A percentile compares a stretch with the other conserved stretches of the same genome.
Evolutionary conservation across 2,113 vertebrate genomes (phyloP).

Genomic region (Tamias sibiricus): DNA sequence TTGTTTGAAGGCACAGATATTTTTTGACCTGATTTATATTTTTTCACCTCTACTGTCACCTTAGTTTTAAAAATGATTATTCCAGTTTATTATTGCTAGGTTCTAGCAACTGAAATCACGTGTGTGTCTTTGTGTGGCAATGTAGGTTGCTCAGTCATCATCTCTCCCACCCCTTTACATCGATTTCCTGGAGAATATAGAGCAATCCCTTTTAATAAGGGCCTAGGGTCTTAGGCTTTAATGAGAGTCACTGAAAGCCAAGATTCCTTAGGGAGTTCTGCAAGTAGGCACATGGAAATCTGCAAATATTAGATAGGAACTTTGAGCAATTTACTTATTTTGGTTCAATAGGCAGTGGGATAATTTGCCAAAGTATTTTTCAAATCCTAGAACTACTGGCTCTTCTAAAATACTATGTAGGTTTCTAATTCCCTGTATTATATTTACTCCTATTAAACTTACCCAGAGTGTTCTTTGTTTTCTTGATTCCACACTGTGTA

Average conservation of each 20-base stretch:
- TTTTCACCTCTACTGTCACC: background rate
- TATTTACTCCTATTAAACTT: background rate
- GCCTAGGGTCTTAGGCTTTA: background rate
- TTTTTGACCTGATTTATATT: background rate
- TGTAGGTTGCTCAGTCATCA: background rate
- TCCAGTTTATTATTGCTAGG: background rate
- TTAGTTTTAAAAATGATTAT: background rate
- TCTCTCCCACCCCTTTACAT: background rate
- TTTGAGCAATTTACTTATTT: background rate
- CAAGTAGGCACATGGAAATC: background rate
- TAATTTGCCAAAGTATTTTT: background rate
- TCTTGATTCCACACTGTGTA: accelerated
- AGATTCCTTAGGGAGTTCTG: background rate
- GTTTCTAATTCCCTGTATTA: background rate
- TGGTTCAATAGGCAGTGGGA: background rate
- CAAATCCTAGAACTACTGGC: background rate
- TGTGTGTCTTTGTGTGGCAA: background rate
- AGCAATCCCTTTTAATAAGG: background rate
- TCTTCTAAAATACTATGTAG: background rate
- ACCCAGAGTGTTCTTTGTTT: background rate
- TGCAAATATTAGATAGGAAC: background rate
- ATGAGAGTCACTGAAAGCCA: background rate
- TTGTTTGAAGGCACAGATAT: background rate
- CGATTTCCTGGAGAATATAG: background rate
- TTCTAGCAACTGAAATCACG: background rate